A percentile compares a stretch with the other conserved stretches of the same genome.
Evolutionary conservation across 1,140 invertebrate species (phyloP).

Genomic region (Wasmannia auropunctata): DNA sequence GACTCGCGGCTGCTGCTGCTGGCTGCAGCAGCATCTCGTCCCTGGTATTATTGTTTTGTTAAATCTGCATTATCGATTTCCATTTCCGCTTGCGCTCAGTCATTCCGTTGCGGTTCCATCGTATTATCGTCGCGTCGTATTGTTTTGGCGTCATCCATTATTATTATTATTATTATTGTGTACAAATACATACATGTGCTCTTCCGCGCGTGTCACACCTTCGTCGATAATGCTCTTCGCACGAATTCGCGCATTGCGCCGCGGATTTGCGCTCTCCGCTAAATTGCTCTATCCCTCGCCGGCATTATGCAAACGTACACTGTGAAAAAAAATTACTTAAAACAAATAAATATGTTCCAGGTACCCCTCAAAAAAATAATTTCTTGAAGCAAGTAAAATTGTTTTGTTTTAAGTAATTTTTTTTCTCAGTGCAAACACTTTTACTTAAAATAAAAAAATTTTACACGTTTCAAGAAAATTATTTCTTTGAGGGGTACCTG

Average conservation of each 20-base stretch:
- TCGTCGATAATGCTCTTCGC: background rate
- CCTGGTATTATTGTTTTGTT: conserved; percentile 2
- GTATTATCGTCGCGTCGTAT: background rate
- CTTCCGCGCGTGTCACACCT: background rate
- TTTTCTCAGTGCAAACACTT: too few species aligned
- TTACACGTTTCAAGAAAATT: too few species aligned
- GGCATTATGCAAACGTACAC: too few species aligned
- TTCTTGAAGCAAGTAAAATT: too few species aligned
- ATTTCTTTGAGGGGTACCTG: too few species aligned
- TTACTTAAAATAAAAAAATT: too few species aligned
- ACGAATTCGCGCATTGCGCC: conserved; percentile 53
- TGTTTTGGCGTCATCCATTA: conserved; percentile 14
- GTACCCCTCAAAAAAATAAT: too few species aligned
- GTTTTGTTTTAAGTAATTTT: too few species aligned
- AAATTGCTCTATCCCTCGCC: background rate
- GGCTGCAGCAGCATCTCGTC: too few species aligned
- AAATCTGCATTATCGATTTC: conserved; percentile 47
- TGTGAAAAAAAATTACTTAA: background rate
- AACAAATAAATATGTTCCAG: too few species aligned
- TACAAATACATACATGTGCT: too few species aligned
- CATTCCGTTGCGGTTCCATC: background rate
- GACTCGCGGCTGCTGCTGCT: background rate
- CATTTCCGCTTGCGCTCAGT: conserved; percentile 21
- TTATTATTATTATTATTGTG: conserved; percentile 34
- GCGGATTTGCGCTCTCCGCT: background rate